Conservation (phyloP, 2,888 invertebrate species). For the Fabriciana adippe region DNA sequence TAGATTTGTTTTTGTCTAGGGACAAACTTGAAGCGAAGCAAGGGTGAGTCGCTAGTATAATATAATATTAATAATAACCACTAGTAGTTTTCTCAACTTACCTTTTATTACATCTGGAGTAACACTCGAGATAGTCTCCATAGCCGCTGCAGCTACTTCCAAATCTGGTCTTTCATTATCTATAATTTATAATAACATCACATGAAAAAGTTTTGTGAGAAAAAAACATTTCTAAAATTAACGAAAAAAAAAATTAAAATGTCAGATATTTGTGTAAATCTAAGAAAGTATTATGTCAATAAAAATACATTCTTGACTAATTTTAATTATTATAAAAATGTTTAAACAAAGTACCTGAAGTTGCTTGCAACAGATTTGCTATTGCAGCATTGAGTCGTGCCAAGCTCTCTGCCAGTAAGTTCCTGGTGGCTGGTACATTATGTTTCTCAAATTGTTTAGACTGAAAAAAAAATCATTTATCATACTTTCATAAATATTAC, state of each 20-base stretch:
- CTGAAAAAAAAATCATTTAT: constrained; percentile 1
- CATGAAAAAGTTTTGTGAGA: no score
- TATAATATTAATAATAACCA: no score
- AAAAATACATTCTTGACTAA: no score
- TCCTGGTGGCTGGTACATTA: constrained; percentile 13
- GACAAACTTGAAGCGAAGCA: no score
- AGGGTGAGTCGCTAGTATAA: no score
- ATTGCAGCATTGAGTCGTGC: constrained; percentile 44
- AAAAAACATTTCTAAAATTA: no score
- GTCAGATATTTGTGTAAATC: background rate
- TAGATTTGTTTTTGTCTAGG: no score
- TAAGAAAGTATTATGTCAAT: no score
- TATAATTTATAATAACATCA: constrained; percentile 15
- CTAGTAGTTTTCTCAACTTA: constrained; percentile 6
- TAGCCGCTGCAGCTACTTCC: constrained; percentile 25
- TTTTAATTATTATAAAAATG: no score
- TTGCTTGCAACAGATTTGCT: constrained; percentile 41
- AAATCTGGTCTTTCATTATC: constrained; percentile 31
- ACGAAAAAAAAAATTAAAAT: background rate
- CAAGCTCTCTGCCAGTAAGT: constrained; percentile 34
- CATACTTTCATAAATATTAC: no score
- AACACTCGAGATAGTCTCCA: constrained; percentile 23
- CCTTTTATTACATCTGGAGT: constrained; percentile 34
- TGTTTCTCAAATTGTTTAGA: background rate
- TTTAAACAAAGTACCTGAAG: constrained; percentile 34